These are phyloP conservation scores for Aphyosemion australe DNA, from an alignment of 2,113 vertebrate genomes.

Conservation along the genomic window DNA sequence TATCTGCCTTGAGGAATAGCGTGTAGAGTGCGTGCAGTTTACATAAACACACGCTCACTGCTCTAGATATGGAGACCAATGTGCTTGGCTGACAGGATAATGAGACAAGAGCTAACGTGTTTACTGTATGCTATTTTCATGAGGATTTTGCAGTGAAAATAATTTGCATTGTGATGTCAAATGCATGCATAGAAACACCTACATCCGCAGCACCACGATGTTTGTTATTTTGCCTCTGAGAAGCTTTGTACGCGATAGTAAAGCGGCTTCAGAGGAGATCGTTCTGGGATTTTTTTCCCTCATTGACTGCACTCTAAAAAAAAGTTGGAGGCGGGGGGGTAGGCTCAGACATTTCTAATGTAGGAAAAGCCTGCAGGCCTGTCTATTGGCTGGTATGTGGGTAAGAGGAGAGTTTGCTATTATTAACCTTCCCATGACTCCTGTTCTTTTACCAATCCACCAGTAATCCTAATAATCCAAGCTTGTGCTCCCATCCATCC, in stretches of 20 bases:
- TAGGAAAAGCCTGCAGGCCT: conserved; percentile 44
- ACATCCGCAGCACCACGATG: too few species aligned
- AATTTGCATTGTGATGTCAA: background rate
- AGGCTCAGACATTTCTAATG: conserved; percentile 51
- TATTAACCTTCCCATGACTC: conserved; percentile 72
- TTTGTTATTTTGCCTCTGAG: conserved; percentile 1
- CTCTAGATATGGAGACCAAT: background rate
- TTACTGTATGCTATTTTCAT: background rate
- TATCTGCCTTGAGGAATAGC: conserved; percentile 56
- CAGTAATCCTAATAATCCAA: conserved; percentile 78
- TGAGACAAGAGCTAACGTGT: conserved; percentile 2
- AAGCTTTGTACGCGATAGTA: conserved; percentile 5
- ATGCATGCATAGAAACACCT: too few species aligned
- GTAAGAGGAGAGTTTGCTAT: conserved; percentile 66
- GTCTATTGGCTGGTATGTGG: conserved; percentile 36
- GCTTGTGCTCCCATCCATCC: conserved; percentile 64
- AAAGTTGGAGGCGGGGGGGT: conserved; percentile 17
- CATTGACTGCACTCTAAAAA: conserved; percentile 34
- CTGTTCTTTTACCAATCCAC: conserved; percentile 61
- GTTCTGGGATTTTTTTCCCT: conserved; percentile 46
- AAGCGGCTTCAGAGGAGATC: conserved; percentile 36
- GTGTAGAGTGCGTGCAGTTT: conserved; percentile 29
- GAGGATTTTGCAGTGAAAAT: background rate
- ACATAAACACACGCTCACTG: conserved; percentile 15
- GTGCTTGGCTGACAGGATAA: conserved; percentile 12